Conservation (phyloP, 2,797 vertebrate genomes). For the Semaprochilodus insignis region DNA sequence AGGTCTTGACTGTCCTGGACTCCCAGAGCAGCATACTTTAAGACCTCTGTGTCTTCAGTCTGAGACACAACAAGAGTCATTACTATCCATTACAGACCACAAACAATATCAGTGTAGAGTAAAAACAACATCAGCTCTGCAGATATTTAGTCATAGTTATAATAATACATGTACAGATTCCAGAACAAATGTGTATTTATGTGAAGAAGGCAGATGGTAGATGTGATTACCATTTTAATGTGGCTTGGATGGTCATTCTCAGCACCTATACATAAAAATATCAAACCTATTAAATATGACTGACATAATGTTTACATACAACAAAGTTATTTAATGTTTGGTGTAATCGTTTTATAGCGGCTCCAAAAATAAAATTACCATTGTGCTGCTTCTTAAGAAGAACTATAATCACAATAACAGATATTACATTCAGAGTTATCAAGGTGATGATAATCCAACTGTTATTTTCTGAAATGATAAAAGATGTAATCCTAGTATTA, state of each 20-base stretch:
- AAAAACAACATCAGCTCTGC: too few relatives aligned
- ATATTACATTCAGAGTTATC: not conserved
- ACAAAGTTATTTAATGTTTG: not conserved
- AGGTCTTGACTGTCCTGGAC: too few relatives aligned
- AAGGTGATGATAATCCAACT: not conserved
- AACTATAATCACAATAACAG: not conserved
- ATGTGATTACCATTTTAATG: not conserved
- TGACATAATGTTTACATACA: not conserved
- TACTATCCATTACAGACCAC: too few relatives aligned
- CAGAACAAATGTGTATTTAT: too few relatives aligned
- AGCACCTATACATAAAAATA: too few relatives aligned
- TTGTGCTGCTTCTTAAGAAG: not conserved
- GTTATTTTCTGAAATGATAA: not conserved
- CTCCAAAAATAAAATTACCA: not conserved
- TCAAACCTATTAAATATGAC: not conserved
- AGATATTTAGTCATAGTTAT: too few relatives aligned
- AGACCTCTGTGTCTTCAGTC: too few relatives aligned
- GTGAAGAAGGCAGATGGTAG: too few relatives aligned
- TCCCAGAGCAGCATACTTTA: too few relatives aligned
- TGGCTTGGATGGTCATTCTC: too few relatives aligned
- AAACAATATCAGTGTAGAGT: rapidly evolving
- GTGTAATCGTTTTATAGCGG: not conserved
- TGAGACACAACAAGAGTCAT: too few relatives aligned
- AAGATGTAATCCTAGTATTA: not conserved
- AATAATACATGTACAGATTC: too few relatives aligned